phyloP scores from a whole-genome alignment of 2,113 vertebrate genomes.

The Condylura cristata region DNA sequence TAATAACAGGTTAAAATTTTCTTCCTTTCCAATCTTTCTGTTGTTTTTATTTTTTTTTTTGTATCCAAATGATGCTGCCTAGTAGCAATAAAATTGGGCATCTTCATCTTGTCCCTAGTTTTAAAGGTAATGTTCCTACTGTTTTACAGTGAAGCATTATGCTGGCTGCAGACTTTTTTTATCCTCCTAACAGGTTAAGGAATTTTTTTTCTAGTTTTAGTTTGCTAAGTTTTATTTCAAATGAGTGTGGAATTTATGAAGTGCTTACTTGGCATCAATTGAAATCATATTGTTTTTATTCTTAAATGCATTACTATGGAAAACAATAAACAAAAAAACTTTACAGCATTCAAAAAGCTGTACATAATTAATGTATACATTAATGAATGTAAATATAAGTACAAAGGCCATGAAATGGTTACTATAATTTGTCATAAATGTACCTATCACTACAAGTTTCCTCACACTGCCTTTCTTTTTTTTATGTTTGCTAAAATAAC shows the following conservation, averaged over 20 bases:
- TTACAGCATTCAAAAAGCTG: background rate
- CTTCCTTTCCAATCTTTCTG: background rate
- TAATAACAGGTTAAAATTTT: background rate
- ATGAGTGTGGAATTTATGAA: background rate
- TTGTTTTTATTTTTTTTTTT: no score
- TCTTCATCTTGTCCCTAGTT: background rate
- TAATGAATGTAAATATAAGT: background rate
- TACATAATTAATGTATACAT: background rate
- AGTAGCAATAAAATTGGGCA: background rate
- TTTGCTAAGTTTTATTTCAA: conserved; percentile 12
- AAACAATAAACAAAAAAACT: background rate
- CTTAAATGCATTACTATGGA: background rate
- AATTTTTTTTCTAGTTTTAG: background rate
- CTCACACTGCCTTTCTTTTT: background rate
- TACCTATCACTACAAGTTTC: background rate
- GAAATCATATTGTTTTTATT: background rate
- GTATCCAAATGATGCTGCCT: background rate
- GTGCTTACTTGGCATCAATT: background rate
- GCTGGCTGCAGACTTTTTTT: background rate
- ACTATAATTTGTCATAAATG: background rate
- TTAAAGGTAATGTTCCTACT: background rate
- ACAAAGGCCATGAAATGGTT: background rate
- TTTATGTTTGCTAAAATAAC: background rate
- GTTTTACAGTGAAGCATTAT: background rate
- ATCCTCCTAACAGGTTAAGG: background rate